A percentile compares a stretch with the other conserved stretches of the same genome.
phyloP scores from a whole-genome alignment of 2,113 vertebrate genomes.

The Sminthopsis crassicaudata region DNA sequence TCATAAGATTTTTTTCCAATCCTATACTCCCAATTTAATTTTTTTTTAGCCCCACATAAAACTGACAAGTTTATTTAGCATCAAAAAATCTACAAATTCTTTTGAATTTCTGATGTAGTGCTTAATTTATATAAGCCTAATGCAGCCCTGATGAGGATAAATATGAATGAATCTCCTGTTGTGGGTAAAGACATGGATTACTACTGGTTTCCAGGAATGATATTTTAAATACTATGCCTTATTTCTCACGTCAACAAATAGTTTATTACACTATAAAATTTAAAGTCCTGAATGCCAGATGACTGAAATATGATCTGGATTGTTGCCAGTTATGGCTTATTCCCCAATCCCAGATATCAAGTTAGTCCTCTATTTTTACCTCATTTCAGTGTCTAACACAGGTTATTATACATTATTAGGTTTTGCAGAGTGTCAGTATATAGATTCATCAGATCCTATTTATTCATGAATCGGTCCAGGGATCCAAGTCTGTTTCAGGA shows the following conservation, averaged over 20 bases:
- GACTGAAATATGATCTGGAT: not conserved
- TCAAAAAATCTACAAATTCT: not conserved
- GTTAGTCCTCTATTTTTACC: not conserved
- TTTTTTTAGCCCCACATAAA: not conserved
- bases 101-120: not conserved
- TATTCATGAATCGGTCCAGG: not conserved
- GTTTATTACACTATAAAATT: not conserved
- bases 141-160: not conserved
- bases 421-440: not conserved
- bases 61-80: not conserved
- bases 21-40: not conserved
- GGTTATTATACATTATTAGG: not conserved
- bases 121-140: not conserved
- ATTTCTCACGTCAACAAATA: not conserved
- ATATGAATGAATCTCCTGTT: not conserved
- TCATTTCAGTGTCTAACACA: not conserved
- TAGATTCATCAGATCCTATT: not conserved
- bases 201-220: not conserved
- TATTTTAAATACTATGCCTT: slow-evolving; percentile 28
- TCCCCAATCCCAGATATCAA: slow-evolving; percentile 13
- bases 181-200: not conserved
- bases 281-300: not conserved
- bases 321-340: not conserved
- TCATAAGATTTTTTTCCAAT: not conserved
- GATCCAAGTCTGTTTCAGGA: not conserved